Percentiles rank a stretch among this genome's conserved stretches.
These are phyloP conservation scores for Perognathus longimembris DNA, from an alignment of 2,113 vertebrate genomes.

Conservation along the genomic window DNA sequence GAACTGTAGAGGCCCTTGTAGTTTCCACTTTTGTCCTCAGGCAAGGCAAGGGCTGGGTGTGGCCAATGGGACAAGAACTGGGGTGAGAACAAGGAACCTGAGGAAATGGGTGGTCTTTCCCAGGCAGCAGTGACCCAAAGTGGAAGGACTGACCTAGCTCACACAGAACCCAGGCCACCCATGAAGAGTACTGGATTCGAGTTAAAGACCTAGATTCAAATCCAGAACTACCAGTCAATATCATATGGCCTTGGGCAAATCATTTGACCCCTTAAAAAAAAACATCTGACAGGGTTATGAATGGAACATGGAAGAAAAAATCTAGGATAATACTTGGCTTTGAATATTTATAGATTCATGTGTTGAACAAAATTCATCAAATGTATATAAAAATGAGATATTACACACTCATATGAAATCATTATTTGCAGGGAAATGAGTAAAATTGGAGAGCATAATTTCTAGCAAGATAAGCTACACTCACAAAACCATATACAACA, in stretches of 20 bases:
- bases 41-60: neutral
- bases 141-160: neutral
- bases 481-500: too few species aligned
- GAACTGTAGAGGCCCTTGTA: neutral
- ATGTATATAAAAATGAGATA: too few species aligned
- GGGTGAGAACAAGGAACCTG: neutral
- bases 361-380: neutral
- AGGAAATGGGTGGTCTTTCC: neutral
- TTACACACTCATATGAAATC: too few species aligned
- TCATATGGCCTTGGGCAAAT: neutral
- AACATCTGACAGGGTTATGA: neutral
- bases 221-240: neutral
- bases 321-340: neutral
- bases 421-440: too few species aligned
- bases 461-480: too few species aligned
- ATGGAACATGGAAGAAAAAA: neutral
- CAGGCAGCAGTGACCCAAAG: neutral
- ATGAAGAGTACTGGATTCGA: neutral
- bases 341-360: neutral
- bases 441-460: too few species aligned
- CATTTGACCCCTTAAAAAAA: neutral
- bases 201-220: neutral
- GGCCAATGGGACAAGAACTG: neutral
- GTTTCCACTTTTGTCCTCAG: neutral
- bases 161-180: neutral